Evolutionary conservation across 2,797 vertebrate species (phyloP).

Genomic region (Propithecus deckenii): DNA sequence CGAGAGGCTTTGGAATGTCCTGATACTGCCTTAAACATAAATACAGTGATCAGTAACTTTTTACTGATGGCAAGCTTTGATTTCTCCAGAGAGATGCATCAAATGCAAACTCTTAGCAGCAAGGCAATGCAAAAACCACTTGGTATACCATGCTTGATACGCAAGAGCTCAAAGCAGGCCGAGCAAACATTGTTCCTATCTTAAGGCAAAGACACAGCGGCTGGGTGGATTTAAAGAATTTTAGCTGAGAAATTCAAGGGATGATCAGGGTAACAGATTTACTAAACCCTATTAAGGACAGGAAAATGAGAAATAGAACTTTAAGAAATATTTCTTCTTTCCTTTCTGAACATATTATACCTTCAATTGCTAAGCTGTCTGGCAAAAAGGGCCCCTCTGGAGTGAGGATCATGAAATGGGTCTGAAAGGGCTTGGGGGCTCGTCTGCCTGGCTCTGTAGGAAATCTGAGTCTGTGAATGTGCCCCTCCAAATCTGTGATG

Average conservation of each 20-base stretch:
- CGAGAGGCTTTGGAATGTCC: background rate
- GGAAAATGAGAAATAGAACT: background rate
- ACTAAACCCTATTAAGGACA: background rate
- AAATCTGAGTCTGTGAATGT: background rate
- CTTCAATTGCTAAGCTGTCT: background rate
- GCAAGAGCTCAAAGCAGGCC: background rate
- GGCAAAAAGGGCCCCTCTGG: background rate
- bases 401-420: background rate
- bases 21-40: background rate
- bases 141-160: background rate
- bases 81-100: slow-evolving; percentile 8
- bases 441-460: background rate
- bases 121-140: background rate
- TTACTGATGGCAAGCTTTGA: slow-evolving; percentile 28
- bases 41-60: background rate
- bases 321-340: slow-evolving; percentile 20
- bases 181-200: background rate
- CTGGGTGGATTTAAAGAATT: background rate
- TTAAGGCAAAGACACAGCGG: background rate
- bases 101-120: slow-evolving; percentile 21
- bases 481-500: background rate
- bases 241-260: background rate
- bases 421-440: background rate
- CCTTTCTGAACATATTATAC: background rate
- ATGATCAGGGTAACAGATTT: slow-evolving; percentile 10